Conservation (phyloP, 2,797 vertebrate genomes). For the Hirundo rustica region DNA sequence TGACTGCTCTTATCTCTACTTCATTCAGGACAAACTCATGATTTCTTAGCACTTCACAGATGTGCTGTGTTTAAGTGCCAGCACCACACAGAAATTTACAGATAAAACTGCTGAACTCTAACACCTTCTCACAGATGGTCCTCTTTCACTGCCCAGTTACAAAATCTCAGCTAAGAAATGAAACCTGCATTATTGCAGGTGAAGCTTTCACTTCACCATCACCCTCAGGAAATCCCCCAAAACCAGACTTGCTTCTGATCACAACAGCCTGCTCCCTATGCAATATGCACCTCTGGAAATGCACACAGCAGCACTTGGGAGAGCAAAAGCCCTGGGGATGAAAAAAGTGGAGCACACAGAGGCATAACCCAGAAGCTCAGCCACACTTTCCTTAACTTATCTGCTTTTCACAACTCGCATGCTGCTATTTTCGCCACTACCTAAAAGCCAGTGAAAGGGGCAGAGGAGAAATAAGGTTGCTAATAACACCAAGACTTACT, state of each 20-base stretch:
- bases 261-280: not conserved
- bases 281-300: not conserved
- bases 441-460: conserved; percentile 6
- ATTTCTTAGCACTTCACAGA: not conserved
- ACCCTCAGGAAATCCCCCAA: not conserved
- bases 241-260: not conserved
- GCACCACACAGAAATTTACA: not conserved
- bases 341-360: not conserved
- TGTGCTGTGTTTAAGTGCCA: not conserved
- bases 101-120: not conserved
- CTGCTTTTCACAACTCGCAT: not conserved
- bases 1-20: not conserved
- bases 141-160: not conserved
- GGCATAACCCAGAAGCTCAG: not conserved
- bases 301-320: not conserved
- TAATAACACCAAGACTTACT: conserved; percentile 74
- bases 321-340: not conserved
- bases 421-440: not conserved
- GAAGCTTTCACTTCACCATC: not conserved
- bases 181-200: not conserved
- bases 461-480: conserved; percentile 8
- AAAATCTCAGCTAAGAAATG: not conserved
- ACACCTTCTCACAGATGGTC: not conserved
- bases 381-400: not conserved
- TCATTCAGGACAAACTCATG: not conserved